Conservation (phyloP, 2,113 vertebrate species). For the Toxotes jaculatrix region DNA sequence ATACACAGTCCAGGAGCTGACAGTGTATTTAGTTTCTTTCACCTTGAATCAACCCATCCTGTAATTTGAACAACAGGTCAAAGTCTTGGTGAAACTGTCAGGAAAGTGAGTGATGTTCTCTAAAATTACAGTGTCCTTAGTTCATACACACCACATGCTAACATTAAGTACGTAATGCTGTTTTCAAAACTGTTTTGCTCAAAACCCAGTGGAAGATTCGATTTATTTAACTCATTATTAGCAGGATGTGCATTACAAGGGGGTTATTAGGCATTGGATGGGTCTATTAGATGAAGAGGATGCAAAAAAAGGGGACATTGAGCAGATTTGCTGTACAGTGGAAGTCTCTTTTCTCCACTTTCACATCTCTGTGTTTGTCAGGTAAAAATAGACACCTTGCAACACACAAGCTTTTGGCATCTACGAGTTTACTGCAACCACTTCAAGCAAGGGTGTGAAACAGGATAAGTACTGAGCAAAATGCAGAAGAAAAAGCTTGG, state of each 20-base stretch:
- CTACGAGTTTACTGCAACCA: conserved; percentile 21
- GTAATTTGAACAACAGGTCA: conserved; percentile 41
- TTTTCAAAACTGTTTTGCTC: not conserved
- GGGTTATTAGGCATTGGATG: not conserved
- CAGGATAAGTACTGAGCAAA: conserved; percentile 47
- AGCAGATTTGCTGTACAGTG: conserved; percentile 35
- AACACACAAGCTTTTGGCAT: conserved; percentile 34
- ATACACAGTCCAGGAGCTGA: conserved; percentile 13
- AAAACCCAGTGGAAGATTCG: not conserved
- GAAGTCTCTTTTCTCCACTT: conserved; percentile 31
- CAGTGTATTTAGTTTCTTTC: conserved; percentile 17
- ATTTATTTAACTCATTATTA: conserved; percentile 1
- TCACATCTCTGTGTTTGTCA: conserved; percentile 59
- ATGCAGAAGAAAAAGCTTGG: conserved; percentile 46
- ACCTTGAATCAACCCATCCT: conserved; percentile 29
- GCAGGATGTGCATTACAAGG: not conserved
- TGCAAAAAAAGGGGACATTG: conserved; percentile 4
- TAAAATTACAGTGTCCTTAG: conserved; percentile 23
- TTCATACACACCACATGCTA: conserved; percentile 7
- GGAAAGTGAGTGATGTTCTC: conserved; percentile 22
- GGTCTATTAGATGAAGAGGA: not conserved
- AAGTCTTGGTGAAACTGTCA: conserved; percentile 23
- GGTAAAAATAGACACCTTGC: conserved; percentile 60
- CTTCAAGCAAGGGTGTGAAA: conserved; percentile 55
- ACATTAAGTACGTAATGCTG: not conserved